Evolutionary conservation across 2,888 invertebrate genomes (phyloP).

Genomic region (Parapristionchus giblindavisi): DNA sequence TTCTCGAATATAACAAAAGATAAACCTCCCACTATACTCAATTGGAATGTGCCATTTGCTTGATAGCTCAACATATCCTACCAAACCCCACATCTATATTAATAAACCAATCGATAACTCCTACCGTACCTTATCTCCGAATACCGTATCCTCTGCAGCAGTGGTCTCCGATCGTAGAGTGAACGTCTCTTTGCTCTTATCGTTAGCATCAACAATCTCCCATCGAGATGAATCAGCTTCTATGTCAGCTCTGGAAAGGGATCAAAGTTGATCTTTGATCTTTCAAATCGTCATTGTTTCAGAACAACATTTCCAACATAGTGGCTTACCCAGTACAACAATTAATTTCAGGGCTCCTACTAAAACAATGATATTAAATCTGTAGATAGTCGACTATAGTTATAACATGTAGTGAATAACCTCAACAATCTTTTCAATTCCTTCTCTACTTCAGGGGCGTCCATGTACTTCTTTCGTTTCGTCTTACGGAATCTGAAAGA

Average conservation of each 20-base stretch:
- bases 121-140: conserved; percentile 32
- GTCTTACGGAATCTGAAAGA: conserved; percentile 62
- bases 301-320: neutral
- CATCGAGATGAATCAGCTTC: conserved; percentile 61
- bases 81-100: neutral
- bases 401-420: conserved; percentile 72
- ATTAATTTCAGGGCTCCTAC: neutral
- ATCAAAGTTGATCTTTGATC: neutral
- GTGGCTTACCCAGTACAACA: neutral
- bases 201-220: conserved; percentile 62
- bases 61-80: neutral
- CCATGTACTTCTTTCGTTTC: conserved; percentile 81
- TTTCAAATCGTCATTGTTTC: neutral
- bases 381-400: conserved; percentile 3
- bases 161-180: neutral
- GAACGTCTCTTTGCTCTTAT: conserved; percentile 42
- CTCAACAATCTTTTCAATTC: conserved; percentile 91
- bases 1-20: too few species aligned
- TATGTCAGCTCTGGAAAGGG: conserved; percentile 56
- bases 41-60: too few species aligned
- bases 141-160: conserved; percentile 17
- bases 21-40: too few species aligned
- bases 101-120: neutral
- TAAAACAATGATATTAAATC: neutral
- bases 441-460: conserved; percentile 81